Base-by-base conservation (phyloP, 2,888 invertebrate genomes). In the Pachycephus smyrnensis region DNA sequence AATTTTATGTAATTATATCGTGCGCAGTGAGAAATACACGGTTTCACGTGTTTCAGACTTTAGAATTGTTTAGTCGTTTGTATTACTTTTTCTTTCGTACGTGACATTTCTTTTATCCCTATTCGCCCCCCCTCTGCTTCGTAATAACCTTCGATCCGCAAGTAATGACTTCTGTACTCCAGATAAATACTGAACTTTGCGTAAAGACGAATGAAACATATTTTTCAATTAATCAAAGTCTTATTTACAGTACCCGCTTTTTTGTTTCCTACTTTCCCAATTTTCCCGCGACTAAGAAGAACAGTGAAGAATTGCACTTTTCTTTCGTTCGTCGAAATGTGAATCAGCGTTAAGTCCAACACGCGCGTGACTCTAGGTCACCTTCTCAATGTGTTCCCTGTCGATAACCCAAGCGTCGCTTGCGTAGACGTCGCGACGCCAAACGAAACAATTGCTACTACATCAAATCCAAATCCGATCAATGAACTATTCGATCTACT, bases 1-100 rank as follows among this genome's bases (percentile, higher is more conserved):
- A 78, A 76, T 78, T 78, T 75, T 30, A 31, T 36, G 68, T 40
- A 73, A 78, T 78, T 78, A 78, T 73, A 37, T 55, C 23, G 15
- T 23, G 23, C 15, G 23, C 9, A 23, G 9, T 9, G 9, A 55
- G 2, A 55, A 55, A 55, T 9, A 55, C 9, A 55, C 23, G 55
- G 55, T 6, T 23, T 23, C 55, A 9, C 15, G 23, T 55, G 9
- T 55, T 2, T 9, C 6, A 6, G 1, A 23, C 6, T 55, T 55
- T 55, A 23, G 23, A 55, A 55, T 23, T 55, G 23, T 55, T 55
- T 55, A 23, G 55, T 55, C 55, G 23, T 23, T 15, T 55, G 55
- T 23, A 55, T 9, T 55, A 9, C 9, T 23, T 55, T 55, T 55
- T 55, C 23, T 23, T 23, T 23, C 23, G 23, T 55, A 55, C 23